Evolutionary conservation across 2,888 invertebrate genomes (phyloP).

Genomic region (Eumacrocentrus americanus): DNA sequence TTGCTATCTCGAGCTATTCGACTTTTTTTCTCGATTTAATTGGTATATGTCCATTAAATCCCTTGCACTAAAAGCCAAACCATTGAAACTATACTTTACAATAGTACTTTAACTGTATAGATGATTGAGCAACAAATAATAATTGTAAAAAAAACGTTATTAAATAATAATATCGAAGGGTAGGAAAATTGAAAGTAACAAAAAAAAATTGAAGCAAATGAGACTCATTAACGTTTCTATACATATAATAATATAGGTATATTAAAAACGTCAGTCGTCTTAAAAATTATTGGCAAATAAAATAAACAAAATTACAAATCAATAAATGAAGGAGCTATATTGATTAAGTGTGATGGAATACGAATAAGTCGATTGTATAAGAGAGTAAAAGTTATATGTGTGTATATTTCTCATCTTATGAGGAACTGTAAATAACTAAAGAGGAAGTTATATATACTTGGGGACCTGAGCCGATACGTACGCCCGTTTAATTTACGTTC

Average conservation of each 20-base stretch:
- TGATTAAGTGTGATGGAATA: not conserved
- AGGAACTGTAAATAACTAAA: conserved; percentile 47
- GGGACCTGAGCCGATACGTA: conserved; percentile 53
- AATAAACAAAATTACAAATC: not conserved
- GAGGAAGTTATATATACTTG: conserved; percentile 46
- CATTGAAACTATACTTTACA: no score
- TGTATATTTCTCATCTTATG: conserved; percentile 7
- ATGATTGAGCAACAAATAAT: not conserved
- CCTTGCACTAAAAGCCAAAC: no score
- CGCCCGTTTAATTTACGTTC: conserved; percentile 30
- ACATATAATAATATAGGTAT: no score
- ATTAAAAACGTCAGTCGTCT: no score
- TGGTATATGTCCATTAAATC: no score
- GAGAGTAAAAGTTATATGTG: conserved; percentile 11
- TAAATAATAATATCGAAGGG: not conserved
- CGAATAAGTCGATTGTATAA: conserved; percentile 12
- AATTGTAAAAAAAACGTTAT: not conserved
- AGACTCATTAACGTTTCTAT: no score
- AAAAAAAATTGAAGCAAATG: no score
- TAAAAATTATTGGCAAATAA: not conserved
- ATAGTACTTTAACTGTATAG: not conserved
- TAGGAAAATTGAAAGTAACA: not conserved
- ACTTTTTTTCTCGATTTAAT: not conserved
- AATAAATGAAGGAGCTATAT: not conserved
- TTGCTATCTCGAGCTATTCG: not conserved